Evolutionary conservation across 2,797 vertebrate species (phyloP).

Genomic region (Zenarchopterus dispar): DNA sequence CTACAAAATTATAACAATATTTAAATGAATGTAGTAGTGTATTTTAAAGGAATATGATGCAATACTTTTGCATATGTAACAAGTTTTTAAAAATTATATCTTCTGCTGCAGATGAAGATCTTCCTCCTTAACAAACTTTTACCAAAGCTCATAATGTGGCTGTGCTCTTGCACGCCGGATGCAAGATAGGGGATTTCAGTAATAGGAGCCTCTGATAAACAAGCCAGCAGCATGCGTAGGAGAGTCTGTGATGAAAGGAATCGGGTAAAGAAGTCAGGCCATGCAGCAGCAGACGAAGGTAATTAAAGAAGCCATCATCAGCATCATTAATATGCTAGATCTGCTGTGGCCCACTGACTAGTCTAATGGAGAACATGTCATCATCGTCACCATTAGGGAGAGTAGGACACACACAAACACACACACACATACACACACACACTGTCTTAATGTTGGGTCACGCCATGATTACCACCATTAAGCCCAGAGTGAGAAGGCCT

Average conservation of each 20-base stretch:
- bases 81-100: conserved; percentile 6
- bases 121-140: conserved; percentile 21
- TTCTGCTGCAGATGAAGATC: conserved; percentile 4
- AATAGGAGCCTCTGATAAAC: conserved; percentile 70
- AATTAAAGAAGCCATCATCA: conserved; percentile 84
- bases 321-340: conserved; percentile 83
- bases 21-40: too few relatives aligned
- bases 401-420: conserved; percentile 72
- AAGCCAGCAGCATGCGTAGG: conserved; percentile 66
- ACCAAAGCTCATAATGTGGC: conserved; percentile 31
- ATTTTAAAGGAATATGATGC: not conserved
- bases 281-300: conserved; percentile 74
- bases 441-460: conserved; percentile 79
- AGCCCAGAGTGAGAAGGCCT: conserved; percentile 76
- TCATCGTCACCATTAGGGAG: conserved; percentile 80
- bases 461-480: conserved; percentile 82
- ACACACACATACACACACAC: conserved; percentile 61
- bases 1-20: too few relatives aligned
- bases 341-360: conserved; percentile 80
- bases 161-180: conserved; percentile 44
- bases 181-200: conserved; percentile 59
- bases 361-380: conserved; percentile 83
- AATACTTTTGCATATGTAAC: not conserved
- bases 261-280: conserved; percentile 64
- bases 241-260: conserved; percentile 73